Percentiles rank a stretch among this genome's conserved stretches.
Evolutionary conservation across 2,888 invertebrate species (phyloP).

Genomic region (Sphaerophoria rueppellii): DNA sequence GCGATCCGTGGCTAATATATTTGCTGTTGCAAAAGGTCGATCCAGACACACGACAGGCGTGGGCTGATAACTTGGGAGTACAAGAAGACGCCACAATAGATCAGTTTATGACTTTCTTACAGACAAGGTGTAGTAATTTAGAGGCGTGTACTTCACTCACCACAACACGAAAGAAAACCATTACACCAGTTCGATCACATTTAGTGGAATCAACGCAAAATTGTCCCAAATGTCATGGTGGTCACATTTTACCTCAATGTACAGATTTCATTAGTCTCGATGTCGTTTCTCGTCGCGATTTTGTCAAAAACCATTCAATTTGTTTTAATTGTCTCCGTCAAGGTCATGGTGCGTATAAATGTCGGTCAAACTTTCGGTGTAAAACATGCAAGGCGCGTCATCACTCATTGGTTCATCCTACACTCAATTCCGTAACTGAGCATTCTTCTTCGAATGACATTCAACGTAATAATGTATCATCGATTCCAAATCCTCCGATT

Average conservation of each 20-base stretch:
- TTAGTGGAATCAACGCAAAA: background rate
- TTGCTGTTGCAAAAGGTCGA: slow-evolving; percentile 45
- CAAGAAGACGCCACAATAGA: background rate
- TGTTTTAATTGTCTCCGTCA: slow-evolving; percentile 39
- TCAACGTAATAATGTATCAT: background rate
- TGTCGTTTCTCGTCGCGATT: slow-evolving; percentile 17
- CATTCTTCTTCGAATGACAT: no score
- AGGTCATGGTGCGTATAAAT: slow-evolving; percentile 17
- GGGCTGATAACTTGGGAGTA: background rate
- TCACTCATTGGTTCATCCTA: slow-evolving; percentile 16
- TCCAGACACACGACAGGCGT: background rate
- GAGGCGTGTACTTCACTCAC: background rate
- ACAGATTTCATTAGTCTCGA: slow-evolving; percentile 6
- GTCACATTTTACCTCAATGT: slow-evolving; percentile 24
- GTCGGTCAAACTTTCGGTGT: slow-evolving; percentile 38
- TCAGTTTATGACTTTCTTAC: background rate
- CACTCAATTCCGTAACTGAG: background rate
- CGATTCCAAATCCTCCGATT: background rate
- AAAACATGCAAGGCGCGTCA: slow-evolving; percentile 13
- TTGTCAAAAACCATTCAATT: slow-evolving; percentile 33
- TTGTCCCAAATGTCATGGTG: slow-evolving; percentile 13
- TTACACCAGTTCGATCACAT: no score
- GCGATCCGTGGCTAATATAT: slow-evolving; percentile 58
- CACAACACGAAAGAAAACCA: background rate
- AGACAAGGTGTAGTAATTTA: background rate